These are phyloP conservation scores for Pseudorectes ferrugineus DNA, from an alignment of 2,113 vertebrate genomes.

Conservation along the genomic window DNA sequence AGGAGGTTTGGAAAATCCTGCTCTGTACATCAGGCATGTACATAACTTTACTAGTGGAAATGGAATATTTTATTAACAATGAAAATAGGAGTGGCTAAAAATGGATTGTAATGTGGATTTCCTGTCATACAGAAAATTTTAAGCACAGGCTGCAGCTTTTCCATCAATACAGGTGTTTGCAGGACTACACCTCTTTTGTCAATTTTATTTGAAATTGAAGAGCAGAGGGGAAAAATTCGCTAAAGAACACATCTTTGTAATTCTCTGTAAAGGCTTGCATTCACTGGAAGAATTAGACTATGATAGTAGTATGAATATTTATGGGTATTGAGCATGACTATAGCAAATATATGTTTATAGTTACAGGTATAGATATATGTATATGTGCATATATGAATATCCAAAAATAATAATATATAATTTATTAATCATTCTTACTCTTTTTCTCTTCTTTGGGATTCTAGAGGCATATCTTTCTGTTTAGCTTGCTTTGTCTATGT, in stretches of 20 bases:
- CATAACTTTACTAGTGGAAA: not conserved
- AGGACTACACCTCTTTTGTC: not conserved
- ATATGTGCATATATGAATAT: not conserved
- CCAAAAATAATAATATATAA: not conserved
- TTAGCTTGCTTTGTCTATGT: not conserved
- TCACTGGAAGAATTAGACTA: not conserved
- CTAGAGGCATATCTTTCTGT: not conserved
- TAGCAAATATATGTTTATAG: not conserved
- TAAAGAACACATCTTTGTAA: not conserved
- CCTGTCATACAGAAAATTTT: not conserved
- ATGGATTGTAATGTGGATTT: not conserved
- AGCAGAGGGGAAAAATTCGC: not conserved
- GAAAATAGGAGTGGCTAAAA: not conserved
- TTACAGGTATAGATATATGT: not conserved
- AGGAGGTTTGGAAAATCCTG: not conserved
- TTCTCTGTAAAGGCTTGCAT: not conserved
- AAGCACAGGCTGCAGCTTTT: not conserved
- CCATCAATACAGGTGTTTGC: not conserved
- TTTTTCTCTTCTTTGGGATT: not conserved
- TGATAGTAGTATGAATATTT: not conserved
- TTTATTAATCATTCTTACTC: not conserved
- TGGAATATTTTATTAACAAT: not conserved
- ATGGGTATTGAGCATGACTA: not conserved
- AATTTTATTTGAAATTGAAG: not conserved
- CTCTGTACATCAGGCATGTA: not conserved